Conservation (phyloP, 2,113 vertebrate genomes). For the Xenopus borealis region DNA sequence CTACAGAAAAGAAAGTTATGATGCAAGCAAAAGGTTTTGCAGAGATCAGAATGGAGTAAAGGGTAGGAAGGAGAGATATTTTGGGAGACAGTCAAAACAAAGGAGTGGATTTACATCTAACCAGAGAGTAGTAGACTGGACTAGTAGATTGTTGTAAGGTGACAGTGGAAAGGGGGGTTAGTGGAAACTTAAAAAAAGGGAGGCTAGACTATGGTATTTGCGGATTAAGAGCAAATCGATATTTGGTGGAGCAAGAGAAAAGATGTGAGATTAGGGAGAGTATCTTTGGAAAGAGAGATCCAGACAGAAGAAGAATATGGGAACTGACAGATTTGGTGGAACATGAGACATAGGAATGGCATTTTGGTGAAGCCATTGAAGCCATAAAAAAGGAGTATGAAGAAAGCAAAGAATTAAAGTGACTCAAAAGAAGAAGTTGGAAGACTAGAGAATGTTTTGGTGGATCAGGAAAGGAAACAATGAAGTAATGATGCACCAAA, state of each 20-base stretch:
- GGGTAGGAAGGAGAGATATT: neutral
- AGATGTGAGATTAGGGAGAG: neutral
- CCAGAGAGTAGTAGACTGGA: no score
- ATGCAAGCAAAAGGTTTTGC: no score
- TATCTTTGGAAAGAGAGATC: neutral
- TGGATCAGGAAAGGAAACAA: neutral
- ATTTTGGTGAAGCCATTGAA: neutral
- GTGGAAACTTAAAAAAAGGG: no score
- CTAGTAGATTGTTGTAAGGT: no score
- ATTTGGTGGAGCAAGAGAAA: neutral
- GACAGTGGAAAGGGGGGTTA: neutral
- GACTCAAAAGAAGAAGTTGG: neutral
- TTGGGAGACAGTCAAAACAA: neutral
- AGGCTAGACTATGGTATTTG: no score
- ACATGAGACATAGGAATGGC: neutral
- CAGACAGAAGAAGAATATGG: neutral
- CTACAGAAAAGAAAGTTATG: neutral
- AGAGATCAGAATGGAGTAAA: neutral
- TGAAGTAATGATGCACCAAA: no score
- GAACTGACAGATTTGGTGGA: neutral
- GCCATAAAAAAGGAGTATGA: neutral
- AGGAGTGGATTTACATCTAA: neutral
- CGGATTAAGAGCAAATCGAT: no score
- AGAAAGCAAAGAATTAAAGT: neutral
- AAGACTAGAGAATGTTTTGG: no score